A percentile compares a stretch with the other conserved stretches of the same genome.
Conservation (phyloP, 2,888 invertebrate genomes). For the Polia nebulosa region DNA sequence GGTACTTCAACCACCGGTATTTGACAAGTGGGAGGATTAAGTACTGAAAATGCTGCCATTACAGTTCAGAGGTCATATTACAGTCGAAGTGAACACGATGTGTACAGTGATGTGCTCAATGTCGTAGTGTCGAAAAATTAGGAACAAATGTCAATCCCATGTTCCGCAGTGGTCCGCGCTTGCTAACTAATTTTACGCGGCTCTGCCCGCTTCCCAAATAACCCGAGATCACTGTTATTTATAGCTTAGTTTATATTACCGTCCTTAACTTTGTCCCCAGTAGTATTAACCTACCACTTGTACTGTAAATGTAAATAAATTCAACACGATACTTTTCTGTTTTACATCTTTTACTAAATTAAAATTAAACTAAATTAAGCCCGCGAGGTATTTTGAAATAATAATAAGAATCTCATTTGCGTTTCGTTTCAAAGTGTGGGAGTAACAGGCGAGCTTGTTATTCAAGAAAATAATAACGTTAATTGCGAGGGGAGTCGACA, state of each 20-base stretch:
- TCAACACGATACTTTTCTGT: neutral
- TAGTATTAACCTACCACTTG: neutral
- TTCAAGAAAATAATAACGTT: conserved; percentile 37
- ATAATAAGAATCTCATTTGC: conserved; percentile 14
- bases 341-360: neutral
- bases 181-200: conserved; percentile 72
- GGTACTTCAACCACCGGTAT: neutral
- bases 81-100: neutral
- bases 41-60: neutral
- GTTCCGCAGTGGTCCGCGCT: neutral
- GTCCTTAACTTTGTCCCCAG: neutral
- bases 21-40: neutral
- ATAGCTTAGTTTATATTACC: conserved; percentile 55
- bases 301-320: neutral
- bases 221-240: conserved; percentile 74
- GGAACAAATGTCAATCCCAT: neutral
- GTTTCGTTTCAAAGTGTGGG: conserved; percentile 15
- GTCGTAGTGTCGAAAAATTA: neutral
- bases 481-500: conserved; percentile 34
- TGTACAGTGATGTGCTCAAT: neutral
- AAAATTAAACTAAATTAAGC: neutral
- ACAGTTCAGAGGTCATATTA: neutral
- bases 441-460: conserved; percentile 21
- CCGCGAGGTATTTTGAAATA: neutral
- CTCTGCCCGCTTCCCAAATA: conserved; percentile 66